phyloP scores from a whole-genome alignment of 2,797 vertebrate species.

The Threskiornis aethiopicus region DNA sequence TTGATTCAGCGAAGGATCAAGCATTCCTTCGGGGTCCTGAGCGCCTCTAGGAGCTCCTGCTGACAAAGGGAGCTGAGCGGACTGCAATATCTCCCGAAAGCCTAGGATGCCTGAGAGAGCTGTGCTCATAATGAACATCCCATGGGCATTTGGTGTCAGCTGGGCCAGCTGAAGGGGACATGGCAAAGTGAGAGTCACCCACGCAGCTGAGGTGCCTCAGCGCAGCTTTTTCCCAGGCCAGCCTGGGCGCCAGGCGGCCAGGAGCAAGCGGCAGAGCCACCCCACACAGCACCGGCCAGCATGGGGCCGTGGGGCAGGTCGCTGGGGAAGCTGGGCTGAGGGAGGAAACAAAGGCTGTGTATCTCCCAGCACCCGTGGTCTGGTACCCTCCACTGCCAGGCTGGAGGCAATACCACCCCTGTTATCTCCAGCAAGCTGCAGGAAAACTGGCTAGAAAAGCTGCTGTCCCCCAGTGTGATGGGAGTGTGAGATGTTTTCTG shows the following conservation, averaged over 20 bases:
- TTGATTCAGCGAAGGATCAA: slow-evolving; percentile 9
- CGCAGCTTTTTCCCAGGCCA: background rate
- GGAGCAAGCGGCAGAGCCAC: background rate
- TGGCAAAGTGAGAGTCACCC: background rate
- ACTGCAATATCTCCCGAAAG: background rate
- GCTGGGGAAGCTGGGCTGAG: background rate
- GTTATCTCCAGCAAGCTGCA: background rate
- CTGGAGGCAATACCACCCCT: background rate
- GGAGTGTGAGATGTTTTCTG: background rate
- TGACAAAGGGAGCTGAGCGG: background rate
- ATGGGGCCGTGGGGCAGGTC: background rate
- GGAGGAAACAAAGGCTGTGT: background rate
- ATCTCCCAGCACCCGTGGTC: background rate
- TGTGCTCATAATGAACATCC: background rate
- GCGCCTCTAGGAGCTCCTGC: slow-evolving; percentile 3
- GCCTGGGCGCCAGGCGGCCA: background rate
- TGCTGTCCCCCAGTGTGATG: background rate
- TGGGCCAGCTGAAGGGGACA: background rate
- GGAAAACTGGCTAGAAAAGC: background rate
- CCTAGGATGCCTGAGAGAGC: background rate
- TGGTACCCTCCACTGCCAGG: background rate
- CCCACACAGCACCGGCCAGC: accelerated
- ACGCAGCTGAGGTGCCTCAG: background rate
- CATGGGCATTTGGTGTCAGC: background rate
- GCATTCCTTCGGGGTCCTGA: background rate